Conservation (phyloP, 2,113 vertebrate species). For the Psettodes erumei region DNA sequence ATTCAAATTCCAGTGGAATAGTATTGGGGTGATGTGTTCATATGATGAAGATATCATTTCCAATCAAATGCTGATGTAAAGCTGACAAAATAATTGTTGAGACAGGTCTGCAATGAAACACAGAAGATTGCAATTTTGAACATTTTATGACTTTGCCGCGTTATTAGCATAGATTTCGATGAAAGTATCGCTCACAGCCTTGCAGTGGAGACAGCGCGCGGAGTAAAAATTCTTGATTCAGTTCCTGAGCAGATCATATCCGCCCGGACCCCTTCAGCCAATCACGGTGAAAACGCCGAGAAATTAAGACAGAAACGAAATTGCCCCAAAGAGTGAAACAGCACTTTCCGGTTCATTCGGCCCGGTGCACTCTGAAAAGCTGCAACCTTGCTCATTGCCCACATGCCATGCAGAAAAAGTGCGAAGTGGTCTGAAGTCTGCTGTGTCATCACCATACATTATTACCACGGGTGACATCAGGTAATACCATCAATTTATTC, state of each 20-base stretch:
- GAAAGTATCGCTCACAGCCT: too few relatives aligned
- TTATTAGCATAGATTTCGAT: too few relatives aligned
- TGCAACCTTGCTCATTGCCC: conserved; percentile 49
- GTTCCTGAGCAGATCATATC: neutral
- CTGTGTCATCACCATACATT: conserved; percentile 64
- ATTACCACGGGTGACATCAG: conserved; percentile 67
- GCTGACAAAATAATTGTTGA: neutral
- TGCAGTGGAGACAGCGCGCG: too few relatives aligned
- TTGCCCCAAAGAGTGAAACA: conserved; percentile 19
- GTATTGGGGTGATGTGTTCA: neutral
- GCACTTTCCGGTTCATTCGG: conserved; percentile 18
- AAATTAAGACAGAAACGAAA: conserved; percentile 15
- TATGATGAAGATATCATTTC: neutral
- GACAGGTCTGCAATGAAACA: neutral
- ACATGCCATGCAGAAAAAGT: conserved; percentile 54
- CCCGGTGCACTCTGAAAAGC: conserved; percentile 34
- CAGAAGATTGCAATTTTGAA: neutral
- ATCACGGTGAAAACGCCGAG: too few relatives aligned
- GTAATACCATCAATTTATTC: conserved; percentile 67
- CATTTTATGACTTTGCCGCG: too few relatives aligned
- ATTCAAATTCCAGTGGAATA: neutral
- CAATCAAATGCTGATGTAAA: neutral
- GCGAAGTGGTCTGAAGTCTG: conserved; percentile 57
- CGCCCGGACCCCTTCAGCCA: too few relatives aligned
- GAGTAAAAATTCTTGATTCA: too few relatives aligned